Conservation (phyloP, 1,140 invertebrate genomes). For the Acromyrmex heyeri region DNA sequence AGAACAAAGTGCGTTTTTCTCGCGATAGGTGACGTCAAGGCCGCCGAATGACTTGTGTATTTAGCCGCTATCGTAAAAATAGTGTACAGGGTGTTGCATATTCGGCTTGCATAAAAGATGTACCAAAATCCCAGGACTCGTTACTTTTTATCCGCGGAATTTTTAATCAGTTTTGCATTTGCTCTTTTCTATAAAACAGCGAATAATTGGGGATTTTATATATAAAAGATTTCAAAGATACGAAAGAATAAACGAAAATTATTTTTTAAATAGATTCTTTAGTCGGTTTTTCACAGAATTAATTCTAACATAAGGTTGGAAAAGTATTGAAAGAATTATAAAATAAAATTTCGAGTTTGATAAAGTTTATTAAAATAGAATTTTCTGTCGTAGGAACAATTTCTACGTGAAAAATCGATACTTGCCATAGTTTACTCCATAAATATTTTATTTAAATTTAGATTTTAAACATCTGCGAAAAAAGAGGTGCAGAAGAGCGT, state of each 20-base stretch:
- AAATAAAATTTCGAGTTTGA: neutral
- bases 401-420: no score
- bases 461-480: neutral
- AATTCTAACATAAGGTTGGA: neutral
- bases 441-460: neutral
- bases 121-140: neutral
- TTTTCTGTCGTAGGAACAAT: neutral
- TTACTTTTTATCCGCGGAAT: neutral
- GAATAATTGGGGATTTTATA: neutral
- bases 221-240: neutral
- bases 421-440: no score
- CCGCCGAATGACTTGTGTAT: conserved; percentile 40
- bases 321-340: neutral
- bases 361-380: neutral
- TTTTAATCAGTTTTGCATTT: neutral
- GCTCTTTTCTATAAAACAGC: neutral
- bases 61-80: conserved; percentile 27
- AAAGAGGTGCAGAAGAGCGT: neutral
- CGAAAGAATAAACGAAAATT: neutral
- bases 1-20: conserved; percentile 24
- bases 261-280: neutral
- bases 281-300: neutral
- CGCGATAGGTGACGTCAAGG: conserved; percentile 32
- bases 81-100: conserved; percentile 18
- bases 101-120: neutral